These are phyloP conservation scores for Ommatoiulus sabulosus DNA, from an alignment of 2,888 invertebrate species.

Conservation along the genomic window DNA sequence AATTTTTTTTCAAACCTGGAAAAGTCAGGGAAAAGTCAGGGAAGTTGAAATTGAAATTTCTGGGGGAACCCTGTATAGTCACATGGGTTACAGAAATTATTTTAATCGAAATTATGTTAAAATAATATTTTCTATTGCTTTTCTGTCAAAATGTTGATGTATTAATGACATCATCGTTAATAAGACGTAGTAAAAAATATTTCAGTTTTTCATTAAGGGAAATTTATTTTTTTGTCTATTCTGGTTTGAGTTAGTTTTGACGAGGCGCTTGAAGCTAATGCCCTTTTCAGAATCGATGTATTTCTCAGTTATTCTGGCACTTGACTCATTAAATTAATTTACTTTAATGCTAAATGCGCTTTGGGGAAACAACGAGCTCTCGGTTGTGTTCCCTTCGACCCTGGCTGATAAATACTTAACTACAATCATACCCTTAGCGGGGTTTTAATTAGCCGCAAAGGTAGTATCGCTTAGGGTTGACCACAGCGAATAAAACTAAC, in stretches of 20 bases:
- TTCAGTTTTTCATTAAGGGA: too few relatives aligned
- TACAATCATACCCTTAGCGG: not conserved
- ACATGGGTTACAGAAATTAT: too few relatives aligned
- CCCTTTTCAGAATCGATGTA: not conserved
- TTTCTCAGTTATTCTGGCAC: not conserved
- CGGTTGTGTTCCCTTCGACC: not conserved
- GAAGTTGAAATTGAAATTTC: too few relatives aligned
- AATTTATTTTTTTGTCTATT: not conserved
- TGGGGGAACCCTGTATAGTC: too few relatives aligned
- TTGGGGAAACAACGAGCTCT: not conserved
- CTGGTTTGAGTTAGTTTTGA: not conserved
- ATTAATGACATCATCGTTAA: too few relatives aligned
- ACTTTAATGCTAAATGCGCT: not conserved
- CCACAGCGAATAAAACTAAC: not conserved
- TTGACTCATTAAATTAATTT: not conserved
- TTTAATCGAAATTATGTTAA: too few relatives aligned
- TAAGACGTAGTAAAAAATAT: too few relatives aligned
- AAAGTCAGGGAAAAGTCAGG: too few relatives aligned
- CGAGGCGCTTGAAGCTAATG: not conserved
- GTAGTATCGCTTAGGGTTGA: not conserved
- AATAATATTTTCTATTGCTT: too few relatives aligned
- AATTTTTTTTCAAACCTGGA: too few relatives aligned
- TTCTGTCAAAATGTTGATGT: too few relatives aligned
- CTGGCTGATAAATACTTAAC: not conserved
- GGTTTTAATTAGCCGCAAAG: not conserved